Evolutionary conservation across 2,797 vertebrate species (phyloP).

Genomic region (Enteromius thamalakanensis): DNA sequence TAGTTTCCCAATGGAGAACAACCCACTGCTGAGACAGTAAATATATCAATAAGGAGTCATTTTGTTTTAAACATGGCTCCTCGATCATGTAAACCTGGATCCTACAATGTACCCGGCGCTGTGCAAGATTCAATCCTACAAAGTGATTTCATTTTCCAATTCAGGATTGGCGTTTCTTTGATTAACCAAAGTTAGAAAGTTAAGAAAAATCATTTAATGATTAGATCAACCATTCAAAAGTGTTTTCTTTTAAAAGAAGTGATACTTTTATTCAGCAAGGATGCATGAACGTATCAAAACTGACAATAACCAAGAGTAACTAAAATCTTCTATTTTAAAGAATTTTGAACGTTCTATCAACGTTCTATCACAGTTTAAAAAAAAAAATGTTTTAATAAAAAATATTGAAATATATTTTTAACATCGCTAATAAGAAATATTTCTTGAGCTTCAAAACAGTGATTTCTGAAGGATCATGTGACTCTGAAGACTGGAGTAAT

Average conservation of each 20-base stretch:
- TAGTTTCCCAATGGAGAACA: conserved; percentile 55
- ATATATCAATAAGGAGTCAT: conserved; percentile 54
- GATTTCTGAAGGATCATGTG: not conserved
- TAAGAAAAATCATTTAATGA: not conserved
- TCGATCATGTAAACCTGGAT: conserved; percentile 42
- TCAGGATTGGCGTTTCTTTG: not conserved
- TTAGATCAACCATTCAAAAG: too few species aligned
- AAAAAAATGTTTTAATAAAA: too few species aligned
- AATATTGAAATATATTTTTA: not conserved
- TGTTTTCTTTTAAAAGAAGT: not conserved
- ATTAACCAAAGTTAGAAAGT: not conserved
- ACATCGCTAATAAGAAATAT: not conserved
- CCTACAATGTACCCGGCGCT: not conserved
- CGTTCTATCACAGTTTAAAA: not conserved
- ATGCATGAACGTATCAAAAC: not conserved
- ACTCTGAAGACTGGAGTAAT: not conserved
- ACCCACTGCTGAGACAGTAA: conserved; percentile 26
- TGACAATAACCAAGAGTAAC: not conserved
- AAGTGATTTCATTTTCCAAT: not conserved
- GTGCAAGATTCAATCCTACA: conserved; percentile 2
- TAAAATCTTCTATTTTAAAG: not conserved
- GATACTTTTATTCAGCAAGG: not conserved
- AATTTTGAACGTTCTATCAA: not conserved
- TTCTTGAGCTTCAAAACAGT: not conserved
- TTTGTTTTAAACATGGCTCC: conserved; percentile 64